Evolutionary conservation across 1,140 invertebrate species (phyloP).

Genomic region (Mamestra configurata): DNA sequence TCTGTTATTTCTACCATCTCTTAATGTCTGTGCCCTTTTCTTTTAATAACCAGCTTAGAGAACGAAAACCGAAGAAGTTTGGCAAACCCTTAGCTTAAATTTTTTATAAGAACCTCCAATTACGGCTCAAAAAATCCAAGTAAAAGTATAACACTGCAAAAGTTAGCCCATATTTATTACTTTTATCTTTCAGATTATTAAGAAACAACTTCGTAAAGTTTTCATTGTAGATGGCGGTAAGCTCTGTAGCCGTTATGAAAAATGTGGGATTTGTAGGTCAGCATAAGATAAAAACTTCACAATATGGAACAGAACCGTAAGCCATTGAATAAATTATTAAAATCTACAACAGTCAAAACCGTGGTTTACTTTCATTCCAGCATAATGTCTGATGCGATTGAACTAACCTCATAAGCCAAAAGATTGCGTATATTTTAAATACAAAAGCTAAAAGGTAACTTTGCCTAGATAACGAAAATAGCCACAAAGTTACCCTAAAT

Average conservation of each 20-base stretch:
- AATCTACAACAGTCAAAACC: too few species aligned
- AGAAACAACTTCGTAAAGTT: neutral
- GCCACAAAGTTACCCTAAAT: neutral
- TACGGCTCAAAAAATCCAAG: neutral
- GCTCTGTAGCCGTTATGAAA: neutral
- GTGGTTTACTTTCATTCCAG: too few species aligned
- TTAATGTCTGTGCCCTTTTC: neutral
- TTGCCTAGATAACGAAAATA: too few species aligned
- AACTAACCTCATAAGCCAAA: too few species aligned
- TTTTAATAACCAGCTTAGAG: neutral
- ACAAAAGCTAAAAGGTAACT: too few species aligned
- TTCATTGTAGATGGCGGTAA: neutral
- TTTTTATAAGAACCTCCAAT: neutral
- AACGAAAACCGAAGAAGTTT: neutral
- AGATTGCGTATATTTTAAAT: too few species aligned
- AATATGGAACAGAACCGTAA: neutral
- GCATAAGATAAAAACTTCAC: neutral
- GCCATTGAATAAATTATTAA: neutral
- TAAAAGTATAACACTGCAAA: neutral
- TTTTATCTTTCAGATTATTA: neutral
- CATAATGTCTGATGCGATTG: too few species aligned
- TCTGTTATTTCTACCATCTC: neutral
- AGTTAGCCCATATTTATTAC: neutral
- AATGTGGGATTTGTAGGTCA: neutral
- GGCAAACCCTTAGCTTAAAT: neutral